Evolutionary conservation across 1,140 invertebrate species (phyloP).

Genomic region (Drosophila sp.): DNA sequence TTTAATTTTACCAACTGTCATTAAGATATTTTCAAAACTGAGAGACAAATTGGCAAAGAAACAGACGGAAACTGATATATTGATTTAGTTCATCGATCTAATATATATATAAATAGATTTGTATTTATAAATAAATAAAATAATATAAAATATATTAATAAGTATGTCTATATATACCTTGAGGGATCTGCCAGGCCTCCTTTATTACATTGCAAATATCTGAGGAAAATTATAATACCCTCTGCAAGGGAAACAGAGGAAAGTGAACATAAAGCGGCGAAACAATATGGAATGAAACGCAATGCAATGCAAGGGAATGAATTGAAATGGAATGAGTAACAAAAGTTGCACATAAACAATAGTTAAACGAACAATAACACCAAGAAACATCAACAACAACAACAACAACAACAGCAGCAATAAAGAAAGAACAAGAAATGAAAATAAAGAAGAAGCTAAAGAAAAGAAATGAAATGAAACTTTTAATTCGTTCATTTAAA

Average conservation of each 20-base stretch:
- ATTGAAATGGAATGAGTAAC: slow-evolving; percentile 38
- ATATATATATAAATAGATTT: too few relatives aligned
- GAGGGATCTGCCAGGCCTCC: too few relatives aligned
- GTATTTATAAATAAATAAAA: too few relatives aligned
- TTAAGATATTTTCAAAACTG: too few relatives aligned
- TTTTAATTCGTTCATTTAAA: slow-evolving; percentile 82
- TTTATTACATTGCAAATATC: too few relatives aligned
- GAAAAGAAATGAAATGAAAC: slow-evolving; percentile 61
- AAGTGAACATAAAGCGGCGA: neutral
- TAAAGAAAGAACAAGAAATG: neutral
- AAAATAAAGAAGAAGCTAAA: neutral
- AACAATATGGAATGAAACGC: slow-evolving; percentile 32
- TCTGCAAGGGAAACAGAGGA: neutral
- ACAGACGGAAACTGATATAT: too few relatives aligned
- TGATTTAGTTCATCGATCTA: too few relatives aligned
- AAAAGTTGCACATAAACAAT: slow-evolving; percentile 44
- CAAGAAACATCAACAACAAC: slow-evolving; percentile 28
- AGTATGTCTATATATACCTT: too few relatives aligned
- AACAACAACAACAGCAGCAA: slow-evolving; percentile 28
- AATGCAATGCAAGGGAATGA: slow-evolving; percentile 54
- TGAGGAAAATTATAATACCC: too few relatives aligned
- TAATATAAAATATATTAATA: too few relatives aligned
- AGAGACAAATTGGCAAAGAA: too few relatives aligned
- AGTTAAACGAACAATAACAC: slow-evolving; percentile 23
- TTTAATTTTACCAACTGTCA: too few relatives aligned